Percentiles rank a stretch among this genome's conserved stretches.
phyloP scores from a whole-genome alignment of 2,888 invertebrate species.

The Creontiades dilutus region DNA sequence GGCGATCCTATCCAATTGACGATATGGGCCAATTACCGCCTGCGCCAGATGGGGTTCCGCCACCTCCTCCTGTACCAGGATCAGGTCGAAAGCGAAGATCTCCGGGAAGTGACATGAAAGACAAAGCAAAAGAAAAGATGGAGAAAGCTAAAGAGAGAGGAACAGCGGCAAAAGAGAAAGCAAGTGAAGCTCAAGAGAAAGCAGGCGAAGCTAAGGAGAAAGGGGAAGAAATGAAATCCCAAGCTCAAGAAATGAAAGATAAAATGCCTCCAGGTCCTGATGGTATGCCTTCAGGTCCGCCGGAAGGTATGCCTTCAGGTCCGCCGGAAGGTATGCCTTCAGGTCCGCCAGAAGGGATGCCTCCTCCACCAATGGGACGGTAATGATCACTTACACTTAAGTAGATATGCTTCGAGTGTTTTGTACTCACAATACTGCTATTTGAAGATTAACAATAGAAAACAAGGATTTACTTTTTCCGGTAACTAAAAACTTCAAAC shows the following conservation, averaged over 20 bases:
- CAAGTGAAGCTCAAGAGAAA: background rate
- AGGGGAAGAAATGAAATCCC: background rate
- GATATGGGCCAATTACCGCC: conserved; percentile 10
- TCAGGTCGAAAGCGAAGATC: conserved; percentile 39
- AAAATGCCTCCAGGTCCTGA: background rate
- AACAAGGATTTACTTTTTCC: too few relatives aligned
- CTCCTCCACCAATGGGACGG: background rate
- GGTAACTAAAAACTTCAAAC: too few relatives aligned
- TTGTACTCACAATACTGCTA: too few relatives aligned
- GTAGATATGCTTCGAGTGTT: too few relatives aligned
- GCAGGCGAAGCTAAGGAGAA: background rate
- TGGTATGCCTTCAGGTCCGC: too few relatives aligned
- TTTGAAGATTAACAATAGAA: too few relatives aligned
- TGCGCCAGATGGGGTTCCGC: background rate
- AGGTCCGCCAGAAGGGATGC: background rate
- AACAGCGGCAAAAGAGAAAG: background rate
- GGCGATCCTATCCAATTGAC: background rate
- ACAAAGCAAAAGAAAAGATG: background rate
- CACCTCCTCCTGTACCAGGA: background rate
- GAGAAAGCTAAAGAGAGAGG: background rate
- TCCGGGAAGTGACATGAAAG: background rate
- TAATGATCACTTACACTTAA: too few relatives aligned
- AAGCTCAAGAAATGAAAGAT: conserved; percentile 8
- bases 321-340: background rate
- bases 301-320: background rate